Evolutionary conservation across 1,140 invertebrate genomes (phyloP).

Genomic region (Apolygus lucorum): DNA sequence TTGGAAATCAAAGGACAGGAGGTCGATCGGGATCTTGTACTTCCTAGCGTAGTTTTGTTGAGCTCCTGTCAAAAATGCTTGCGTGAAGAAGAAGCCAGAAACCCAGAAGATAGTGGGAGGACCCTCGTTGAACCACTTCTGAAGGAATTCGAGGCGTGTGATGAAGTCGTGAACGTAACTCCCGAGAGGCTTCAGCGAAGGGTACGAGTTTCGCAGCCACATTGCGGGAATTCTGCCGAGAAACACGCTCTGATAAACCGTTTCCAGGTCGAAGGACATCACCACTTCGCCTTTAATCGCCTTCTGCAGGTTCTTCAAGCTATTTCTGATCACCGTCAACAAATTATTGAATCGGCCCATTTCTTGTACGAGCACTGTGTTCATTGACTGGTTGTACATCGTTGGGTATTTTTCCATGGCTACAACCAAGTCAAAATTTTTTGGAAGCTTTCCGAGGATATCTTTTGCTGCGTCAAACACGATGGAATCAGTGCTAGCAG

Average conservation of each 20-base stretch:
- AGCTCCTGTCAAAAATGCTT: constrained; percentile 88
- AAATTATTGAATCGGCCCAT: constrained; percentile 83
- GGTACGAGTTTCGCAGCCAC: constrained; percentile 83
- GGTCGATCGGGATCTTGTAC: constrained; percentile 82
- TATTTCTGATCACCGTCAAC: constrained; percentile 59
- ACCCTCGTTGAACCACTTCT: constrained; percentile 77
- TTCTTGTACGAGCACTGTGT: constrained; percentile 88
- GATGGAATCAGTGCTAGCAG: constrained; percentile 54
- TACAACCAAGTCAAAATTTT: constrained; percentile 58
- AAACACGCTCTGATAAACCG: constrained; percentile 72
- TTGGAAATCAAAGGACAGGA: constrained; percentile 44
- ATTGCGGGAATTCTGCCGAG: constrained; percentile 71
- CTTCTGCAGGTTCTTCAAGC: constrained; percentile 70
- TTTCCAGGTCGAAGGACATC: constrained; percentile 79
- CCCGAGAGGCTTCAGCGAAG: constrained; percentile 83
- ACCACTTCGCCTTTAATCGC: constrained; percentile 82
- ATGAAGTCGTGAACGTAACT: constrained; percentile 85
- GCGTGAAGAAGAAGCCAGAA: constrained; percentile 91
- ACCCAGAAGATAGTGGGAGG: constrained; percentile 81
- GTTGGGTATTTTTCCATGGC: constrained; percentile 67
- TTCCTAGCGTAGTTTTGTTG: constrained; percentile 90
- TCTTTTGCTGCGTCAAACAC: constrained; percentile 60
- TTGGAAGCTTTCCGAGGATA: constrained; percentile 62
- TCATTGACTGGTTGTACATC: constrained; percentile 77
- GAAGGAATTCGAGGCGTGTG: constrained; percentile 63